These are phyloP conservation scores for Agriopis leucophaearia DNA, from an alignment of 2,888 invertebrate species.

Conservation along the genomic window DNA sequence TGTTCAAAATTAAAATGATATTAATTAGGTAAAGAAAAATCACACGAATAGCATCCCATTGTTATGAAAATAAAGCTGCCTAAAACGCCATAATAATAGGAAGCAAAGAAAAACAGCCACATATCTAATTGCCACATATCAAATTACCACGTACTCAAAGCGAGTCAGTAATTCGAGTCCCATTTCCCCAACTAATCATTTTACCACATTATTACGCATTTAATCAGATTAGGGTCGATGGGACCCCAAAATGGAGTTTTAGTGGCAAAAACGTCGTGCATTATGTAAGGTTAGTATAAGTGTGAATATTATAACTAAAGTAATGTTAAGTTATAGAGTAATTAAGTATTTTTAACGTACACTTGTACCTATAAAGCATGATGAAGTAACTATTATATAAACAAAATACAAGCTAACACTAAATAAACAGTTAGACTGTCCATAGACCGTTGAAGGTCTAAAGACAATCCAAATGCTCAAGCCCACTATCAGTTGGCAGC, in stretches of 20 bases:
- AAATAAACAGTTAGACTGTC: too few relatives aligned
- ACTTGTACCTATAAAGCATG: background rate
- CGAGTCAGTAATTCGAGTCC: slow-evolving; percentile 40
- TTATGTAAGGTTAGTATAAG: slow-evolving; percentile 26
- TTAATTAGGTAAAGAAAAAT: too few relatives aligned
- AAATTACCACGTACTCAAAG: slow-evolving; percentile 35
- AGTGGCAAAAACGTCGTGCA: slow-evolving; percentile 41
- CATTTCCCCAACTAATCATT: slow-evolving; percentile 44
- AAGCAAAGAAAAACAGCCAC: slow-evolving; percentile 25
- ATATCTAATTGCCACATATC: slow-evolving; percentile 38
- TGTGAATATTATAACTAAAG: background rate
- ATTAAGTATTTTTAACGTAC: too few relatives aligned
- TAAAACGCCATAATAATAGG: slow-evolving; percentile 8
- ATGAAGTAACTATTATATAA: too few relatives aligned
- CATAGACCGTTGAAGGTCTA: too few relatives aligned
- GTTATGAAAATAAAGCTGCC: background rate
- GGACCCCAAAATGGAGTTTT: slow-evolving; percentile 33
- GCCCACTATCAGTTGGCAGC: too few relatives aligned
- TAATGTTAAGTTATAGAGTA: background rate
- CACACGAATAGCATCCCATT: background rate
- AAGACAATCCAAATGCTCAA: too few relatives aligned
- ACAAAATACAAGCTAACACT: too few relatives aligned
- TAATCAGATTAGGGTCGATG: slow-evolving; percentile 43
- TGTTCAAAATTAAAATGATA: too few relatives aligned
- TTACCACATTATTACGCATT: slow-evolving; percentile 42